Percentiles rank a stretch among this genome's conserved stretches.
phyloP scores from a whole-genome alignment of 2,113 vertebrate genomes.

The Rutilus rutilus region DNA sequence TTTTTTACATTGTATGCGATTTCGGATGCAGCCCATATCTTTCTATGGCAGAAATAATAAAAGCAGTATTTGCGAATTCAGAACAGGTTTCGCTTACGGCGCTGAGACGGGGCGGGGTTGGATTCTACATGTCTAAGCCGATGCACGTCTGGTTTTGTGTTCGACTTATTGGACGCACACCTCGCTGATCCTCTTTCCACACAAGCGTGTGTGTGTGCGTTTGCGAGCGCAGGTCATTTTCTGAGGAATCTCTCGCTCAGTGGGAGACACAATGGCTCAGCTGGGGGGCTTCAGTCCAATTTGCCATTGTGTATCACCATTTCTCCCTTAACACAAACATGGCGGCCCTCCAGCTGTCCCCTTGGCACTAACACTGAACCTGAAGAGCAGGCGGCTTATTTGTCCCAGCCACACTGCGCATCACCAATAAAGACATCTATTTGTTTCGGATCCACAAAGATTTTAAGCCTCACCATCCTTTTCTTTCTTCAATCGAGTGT shows the following conservation, averaged over 20 bases:
- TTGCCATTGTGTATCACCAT: constrained; percentile 79
- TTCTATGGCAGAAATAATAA: too few relatives aligned
- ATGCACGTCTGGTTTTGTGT: constrained; percentile 51
- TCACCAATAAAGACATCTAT: constrained; percentile 19
- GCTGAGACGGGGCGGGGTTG: not conserved
- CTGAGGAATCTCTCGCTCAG: constrained; percentile 60
- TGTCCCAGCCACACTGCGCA: not conserved
- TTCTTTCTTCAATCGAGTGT: not conserved
- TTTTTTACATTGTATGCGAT: too few relatives aligned
- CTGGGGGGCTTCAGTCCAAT: constrained; percentile 77
- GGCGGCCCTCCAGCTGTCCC: constrained; percentile 54
- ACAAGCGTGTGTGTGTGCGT: constrained; percentile 42
- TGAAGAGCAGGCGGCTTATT: constrained; percentile 41
- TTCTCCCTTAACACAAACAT: constrained; percentile 70
- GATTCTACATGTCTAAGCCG: constrained; percentile 9
- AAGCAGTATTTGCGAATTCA: too few relatives aligned
- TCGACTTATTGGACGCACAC: constrained; percentile 34
- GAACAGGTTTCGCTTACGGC: not conserved
- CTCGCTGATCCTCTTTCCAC: constrained; percentile 39
- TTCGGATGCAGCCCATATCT: too few relatives aligned
- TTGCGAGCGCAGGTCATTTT: constrained; percentile 57
- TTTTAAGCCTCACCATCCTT: constrained; percentile 24
- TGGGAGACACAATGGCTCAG: constrained; percentile 68
- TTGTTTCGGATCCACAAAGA: constrained; percentile 7
- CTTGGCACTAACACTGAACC: constrained; percentile 44